Percentiles rank a stretch among this genome's conserved stretches.
These are phyloP conservation scores for Leptinotarsa lineolata DNA, from an alignment of 1,140 invertebrate genomes.

Conservation along the genomic window DNA sequence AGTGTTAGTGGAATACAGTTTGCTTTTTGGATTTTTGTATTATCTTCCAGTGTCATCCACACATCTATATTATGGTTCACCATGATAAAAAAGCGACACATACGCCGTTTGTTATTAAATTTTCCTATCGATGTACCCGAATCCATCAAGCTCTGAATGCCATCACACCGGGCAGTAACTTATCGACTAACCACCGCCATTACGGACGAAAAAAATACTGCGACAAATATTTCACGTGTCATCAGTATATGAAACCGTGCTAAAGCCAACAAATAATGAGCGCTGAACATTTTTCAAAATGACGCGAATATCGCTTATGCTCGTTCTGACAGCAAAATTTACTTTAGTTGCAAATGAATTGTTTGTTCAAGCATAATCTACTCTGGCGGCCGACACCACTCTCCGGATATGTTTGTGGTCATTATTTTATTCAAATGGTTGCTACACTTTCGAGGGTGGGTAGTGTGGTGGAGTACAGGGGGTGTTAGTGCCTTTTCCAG, in stretches of 20 bases:
- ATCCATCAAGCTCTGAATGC: neutral
- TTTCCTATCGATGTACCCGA: neutral
- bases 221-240: conserved; percentile 23
- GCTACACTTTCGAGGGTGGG: conserved; percentile 26
- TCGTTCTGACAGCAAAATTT: conserved; percentile 35
- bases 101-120: neutral
- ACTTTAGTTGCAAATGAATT: conserved; percentile 43
- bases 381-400: conserved; percentile 24
- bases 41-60: too few species aligned
- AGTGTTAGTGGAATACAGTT: too few species aligned
- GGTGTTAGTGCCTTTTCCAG: too few species aligned
- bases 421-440: conserved; percentile 40
- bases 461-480: neutral
- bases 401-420: conserved; percentile 22
- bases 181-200: neutral
- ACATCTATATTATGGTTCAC: too few species aligned
- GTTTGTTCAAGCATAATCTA: conserved; percentile 40
- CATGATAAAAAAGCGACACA: too few species aligned
- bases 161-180: neutral
- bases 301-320: conserved; percentile 37
- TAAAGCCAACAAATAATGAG: conserved; percentile 32
- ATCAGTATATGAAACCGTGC: conserved; percentile 19
- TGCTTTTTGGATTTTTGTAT: too few species aligned
- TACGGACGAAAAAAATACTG: neutral
- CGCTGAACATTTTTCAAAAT: conserved; percentile 38